A percentile compares a stretch with the other conserved stretches of the same genome.
phyloP scores from a whole-genome alignment of 2,888 invertebrate species.

The Nezara viridula region DNA sequence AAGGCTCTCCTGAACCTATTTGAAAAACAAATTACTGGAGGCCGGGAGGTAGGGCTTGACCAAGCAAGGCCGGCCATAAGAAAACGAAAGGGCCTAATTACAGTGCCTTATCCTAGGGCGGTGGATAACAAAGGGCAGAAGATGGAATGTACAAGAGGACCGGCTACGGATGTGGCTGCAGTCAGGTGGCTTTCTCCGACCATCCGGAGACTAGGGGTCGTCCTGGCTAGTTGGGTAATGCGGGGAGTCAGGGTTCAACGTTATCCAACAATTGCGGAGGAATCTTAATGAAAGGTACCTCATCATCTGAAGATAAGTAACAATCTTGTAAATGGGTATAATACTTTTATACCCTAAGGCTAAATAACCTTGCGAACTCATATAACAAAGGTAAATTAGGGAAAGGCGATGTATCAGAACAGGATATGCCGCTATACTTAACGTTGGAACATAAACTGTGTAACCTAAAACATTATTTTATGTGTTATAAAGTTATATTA shows the following conservation, averaged over 20 bases:
- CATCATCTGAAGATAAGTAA: not conserved
- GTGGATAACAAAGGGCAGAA: slow-evolving; percentile 2
- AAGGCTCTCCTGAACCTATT: not conserved
- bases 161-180: not conserved
- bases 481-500: no score
- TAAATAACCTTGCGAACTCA: no score
- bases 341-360: no score
- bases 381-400: no score
- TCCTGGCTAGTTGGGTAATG: not conserved
- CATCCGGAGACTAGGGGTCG: not conserved
- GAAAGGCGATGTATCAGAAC: no score
- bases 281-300: not conserved
- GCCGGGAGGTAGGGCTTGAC: not conserved
- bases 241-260: not conserved
- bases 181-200: slow-evolving; percentile 7
- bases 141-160: not conserved
- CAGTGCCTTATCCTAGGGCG: slow-evolving; percentile 27
- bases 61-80: not conserved
- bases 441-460: not conserved
- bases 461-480: not conserved
- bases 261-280: not conserved
- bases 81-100: slow-evolving; percentile 47
- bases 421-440: not conserved
- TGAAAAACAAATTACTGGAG: not conserved
- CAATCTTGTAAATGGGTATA: not conserved